Evolutionary conservation across 2,797 vertebrate genomes (phyloP).

Genomic region (Todus mexicanus): DNA sequence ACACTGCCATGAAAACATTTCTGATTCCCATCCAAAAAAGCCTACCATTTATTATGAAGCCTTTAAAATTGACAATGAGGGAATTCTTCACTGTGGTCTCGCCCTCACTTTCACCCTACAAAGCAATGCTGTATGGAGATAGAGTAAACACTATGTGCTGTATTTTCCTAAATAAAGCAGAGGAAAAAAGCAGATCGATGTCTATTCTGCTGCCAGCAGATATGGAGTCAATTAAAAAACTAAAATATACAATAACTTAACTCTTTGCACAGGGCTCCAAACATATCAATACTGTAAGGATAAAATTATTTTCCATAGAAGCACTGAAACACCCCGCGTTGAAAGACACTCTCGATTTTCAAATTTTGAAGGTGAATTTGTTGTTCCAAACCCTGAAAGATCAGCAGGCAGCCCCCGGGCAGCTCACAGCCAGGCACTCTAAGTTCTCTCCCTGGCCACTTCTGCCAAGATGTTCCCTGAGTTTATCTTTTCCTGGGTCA

Average conservation of each 20-base stretch:
- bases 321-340: neutral
- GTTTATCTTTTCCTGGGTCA: neutral
- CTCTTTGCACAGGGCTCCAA: constrained; percentile 56
- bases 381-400: neutral
- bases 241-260: constrained; percentile 71
- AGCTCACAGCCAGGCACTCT: neutral
- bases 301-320: neutral
- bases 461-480: neutral
- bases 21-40: constrained; percentile 58
- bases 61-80: constrained; percentile 68
- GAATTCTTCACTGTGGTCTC: constrained; percentile 71
- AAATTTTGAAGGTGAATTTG: constrained; percentile 4
- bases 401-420: neutral
- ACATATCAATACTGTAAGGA: constrained; percentile 45
- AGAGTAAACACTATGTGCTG: constrained; percentile 65
- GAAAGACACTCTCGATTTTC: neutral
- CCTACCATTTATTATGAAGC: constrained; percentile 61
- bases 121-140: constrained; percentile 64
- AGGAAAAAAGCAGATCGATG: constrained; percentile 62
- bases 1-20: constrained; percentile 64
- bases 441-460: neutral
- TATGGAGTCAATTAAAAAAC: constrained; percentile 69
- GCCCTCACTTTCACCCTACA: constrained; percentile 67
- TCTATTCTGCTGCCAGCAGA: constrained; percentile 66
- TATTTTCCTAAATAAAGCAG: constrained; percentile 69